A percentile compares a stretch with the other conserved stretches of the same genome.
phyloP scores from a whole-genome alignment of 1,140 invertebrate species.

The Nilaparvata lugens region DNA sequence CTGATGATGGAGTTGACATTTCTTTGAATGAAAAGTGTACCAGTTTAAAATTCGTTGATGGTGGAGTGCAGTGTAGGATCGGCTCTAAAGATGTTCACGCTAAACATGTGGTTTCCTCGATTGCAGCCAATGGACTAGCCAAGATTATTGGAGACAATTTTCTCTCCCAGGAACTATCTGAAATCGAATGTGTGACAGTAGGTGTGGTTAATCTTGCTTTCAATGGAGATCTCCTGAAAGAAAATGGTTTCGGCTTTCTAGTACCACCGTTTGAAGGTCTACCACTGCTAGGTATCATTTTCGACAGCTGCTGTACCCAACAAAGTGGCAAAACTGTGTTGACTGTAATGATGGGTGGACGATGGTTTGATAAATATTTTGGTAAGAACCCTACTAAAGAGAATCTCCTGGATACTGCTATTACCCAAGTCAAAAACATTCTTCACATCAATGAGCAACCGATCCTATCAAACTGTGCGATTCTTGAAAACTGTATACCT shows the following conservation, averaged over 20 bases:
- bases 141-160: slow-evolving; percentile 48
- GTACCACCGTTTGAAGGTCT: slow-evolving; percentile 75
- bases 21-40: slow-evolving; percentile 47
- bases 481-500: slow-evolving; percentile 80
- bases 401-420: slow-evolving; percentile 54
- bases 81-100: slow-evolving; percentile 39
- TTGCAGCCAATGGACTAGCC: slow-evolving; percentile 48
- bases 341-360: slow-evolving; percentile 89
- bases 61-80: slow-evolving; percentile 38
- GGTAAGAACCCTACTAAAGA: slow-evolving; percentile 49
- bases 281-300: slow-evolving; percentile 82
- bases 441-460: slow-evolving; percentile 63
- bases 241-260: slow-evolving; percentile 80
- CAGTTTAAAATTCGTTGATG: slow-evolving; percentile 46
- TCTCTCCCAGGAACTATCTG: slow-evolving; percentile 47
- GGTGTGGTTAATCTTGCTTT: slow-evolving; percentile 75
- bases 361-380: slow-evolving; percentile 75
- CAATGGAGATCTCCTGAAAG: slow-evolving; percentile 44
- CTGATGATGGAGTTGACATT: slow-evolving; percentile 42
- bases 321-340: slow-evolving; percentile 50
- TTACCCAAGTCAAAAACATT: slow-evolving; percentile 55
- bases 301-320: slow-evolving; percentile 75
- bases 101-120: slow-evolving; percentile 54
- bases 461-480: slow-evolving; percentile 49
- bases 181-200: slow-evolving; percentile 66